Conservation (phyloP, 2,113 vertebrate species). For the Pseudorectes ferrugineus region DNA sequence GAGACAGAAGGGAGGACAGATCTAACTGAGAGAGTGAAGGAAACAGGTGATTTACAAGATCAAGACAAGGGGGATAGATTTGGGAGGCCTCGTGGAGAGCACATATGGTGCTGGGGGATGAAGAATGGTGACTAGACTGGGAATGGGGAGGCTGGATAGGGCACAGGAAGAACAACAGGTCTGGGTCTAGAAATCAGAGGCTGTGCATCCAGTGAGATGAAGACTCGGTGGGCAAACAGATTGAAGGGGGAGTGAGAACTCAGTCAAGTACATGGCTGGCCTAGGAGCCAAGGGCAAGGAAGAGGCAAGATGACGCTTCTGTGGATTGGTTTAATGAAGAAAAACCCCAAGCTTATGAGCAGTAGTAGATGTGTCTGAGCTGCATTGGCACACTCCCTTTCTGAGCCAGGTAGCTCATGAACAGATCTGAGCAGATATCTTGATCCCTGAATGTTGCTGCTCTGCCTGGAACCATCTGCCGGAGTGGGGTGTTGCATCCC, state of each 20-base stretch:
- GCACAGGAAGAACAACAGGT: background rate
- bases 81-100: background rate
- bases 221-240: background rate
- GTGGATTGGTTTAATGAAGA: background rate
- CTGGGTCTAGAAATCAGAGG: background rate
- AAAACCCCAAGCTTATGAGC: background rate
- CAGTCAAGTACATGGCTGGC: background rate
- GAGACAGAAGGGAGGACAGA: background rate
- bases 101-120: rapidly evolving
- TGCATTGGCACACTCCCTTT: background rate
- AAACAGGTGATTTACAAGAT: background rate
- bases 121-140: background rate
- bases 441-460: background rate
- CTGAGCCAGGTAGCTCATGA: background rate
- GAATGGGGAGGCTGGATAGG: background rate
- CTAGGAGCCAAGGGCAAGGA: background rate
- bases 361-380: background rate
- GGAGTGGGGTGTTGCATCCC: background rate
- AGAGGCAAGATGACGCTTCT: background rate
- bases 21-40: background rate
- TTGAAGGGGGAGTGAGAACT: background rate
- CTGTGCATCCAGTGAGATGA: background rate
- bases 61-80: background rate
- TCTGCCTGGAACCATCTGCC: background rate
- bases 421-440: background rate